These are phyloP conservation scores for Yponomeuta cagnagella DNA, from an alignment of 2,888 invertebrate species.

Conservation along the genomic window DNA sequence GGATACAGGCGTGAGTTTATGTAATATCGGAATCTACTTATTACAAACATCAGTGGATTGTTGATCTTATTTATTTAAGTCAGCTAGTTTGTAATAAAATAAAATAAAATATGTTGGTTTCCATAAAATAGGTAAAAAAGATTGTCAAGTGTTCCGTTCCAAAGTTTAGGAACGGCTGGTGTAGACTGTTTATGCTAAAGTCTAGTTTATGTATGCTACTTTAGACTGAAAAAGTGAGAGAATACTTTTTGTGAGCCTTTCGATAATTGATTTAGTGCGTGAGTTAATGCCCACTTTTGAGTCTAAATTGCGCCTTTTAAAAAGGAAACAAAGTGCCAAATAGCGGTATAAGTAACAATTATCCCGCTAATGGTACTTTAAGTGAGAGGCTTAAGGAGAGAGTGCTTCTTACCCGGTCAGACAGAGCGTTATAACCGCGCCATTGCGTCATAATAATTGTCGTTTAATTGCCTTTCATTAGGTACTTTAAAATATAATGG, in stretches of 20 bases:
- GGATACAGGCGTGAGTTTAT: too few relatives aligned
- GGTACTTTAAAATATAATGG: neutral
- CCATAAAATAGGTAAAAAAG: too few relatives aligned
- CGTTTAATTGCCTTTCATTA: neutral
- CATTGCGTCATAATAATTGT: neutral
- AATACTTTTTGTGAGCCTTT: neutral
- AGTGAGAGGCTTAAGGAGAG: neutral
- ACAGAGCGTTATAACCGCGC: neutral
- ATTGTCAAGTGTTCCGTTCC: too few relatives aligned
- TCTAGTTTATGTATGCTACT: too few relatives aligned
- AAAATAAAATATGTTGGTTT: too few relatives aligned
- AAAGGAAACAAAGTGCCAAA: slow-evolving; percentile 1
- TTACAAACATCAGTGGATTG: too few relatives aligned
- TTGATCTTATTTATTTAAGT: too few relatives aligned
- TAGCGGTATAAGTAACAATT: slow-evolving; percentile 3
- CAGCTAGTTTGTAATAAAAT: too few relatives aligned
- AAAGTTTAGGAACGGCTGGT: too few relatives aligned
- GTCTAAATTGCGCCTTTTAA: neutral
- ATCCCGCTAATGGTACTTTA: slow-evolving; percentile 1
- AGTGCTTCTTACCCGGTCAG: neutral
- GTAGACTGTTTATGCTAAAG: too few relatives aligned
- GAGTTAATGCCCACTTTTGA: neutral
- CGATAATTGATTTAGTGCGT: neutral
- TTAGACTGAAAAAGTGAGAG: neutral
- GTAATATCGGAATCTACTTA: too few relatives aligned